A percentile compares a stretch with the other conserved stretches of the same genome.
Evolutionary conservation across 2,797 vertebrate species (phyloP).

Genomic region (Poeciliopsis gracilis): DNA sequence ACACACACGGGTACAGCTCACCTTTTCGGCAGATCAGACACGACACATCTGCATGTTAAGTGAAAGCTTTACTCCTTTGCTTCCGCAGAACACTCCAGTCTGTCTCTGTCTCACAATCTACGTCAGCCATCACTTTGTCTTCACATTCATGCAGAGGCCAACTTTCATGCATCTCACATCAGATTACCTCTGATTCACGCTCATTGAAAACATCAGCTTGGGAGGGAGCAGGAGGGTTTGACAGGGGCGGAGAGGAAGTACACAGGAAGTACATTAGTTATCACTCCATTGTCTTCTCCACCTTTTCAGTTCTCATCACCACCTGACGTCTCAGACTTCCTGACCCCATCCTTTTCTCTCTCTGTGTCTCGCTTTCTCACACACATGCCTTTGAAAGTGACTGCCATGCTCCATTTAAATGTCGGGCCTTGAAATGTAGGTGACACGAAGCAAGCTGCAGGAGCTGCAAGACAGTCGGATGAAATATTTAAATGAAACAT

Average conservation of each 20-base stretch:
- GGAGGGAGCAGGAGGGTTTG: conserved; percentile 59
- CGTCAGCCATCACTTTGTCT: conserved; percentile 52
- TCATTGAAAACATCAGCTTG: conserved; percentile 42
- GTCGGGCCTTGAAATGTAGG: conserved; percentile 84
- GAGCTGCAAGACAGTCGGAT: conserved; percentile 89
- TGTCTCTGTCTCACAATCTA: conserved; percentile 49
- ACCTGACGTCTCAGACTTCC: conserved; percentile 63
- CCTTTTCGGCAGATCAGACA: conserved; percentile 47
- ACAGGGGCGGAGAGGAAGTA: conserved; percentile 87
- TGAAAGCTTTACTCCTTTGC: conserved; percentile 74
- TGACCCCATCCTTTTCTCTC: conserved; percentile 25
- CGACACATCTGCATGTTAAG: conserved; percentile 80
- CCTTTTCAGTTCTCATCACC: conserved; percentile 83
- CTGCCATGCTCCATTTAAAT: conserved; percentile 76
- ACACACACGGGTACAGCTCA: conserved; percentile 18
- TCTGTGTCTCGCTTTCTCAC: conserved; percentile 30
- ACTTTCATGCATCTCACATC: conserved; percentile 47
- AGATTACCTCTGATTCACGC: conserved; percentile 42
- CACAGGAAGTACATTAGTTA: conserved; percentile 96
- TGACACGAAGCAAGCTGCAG: conserved; percentile 88
- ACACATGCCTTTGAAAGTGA: conserved; percentile 63
- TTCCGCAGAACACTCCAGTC: conserved; percentile 84
- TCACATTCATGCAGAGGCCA: conserved; percentile 32
- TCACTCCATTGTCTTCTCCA: conserved; percentile 87
- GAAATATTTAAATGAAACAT: conserved; percentile 90